Evolutionary conservation across 2,797 vertebrate species (phyloP), one percentile per base, ranked within the genome.

Genomic region (Anguilla marmorata): DNA sequence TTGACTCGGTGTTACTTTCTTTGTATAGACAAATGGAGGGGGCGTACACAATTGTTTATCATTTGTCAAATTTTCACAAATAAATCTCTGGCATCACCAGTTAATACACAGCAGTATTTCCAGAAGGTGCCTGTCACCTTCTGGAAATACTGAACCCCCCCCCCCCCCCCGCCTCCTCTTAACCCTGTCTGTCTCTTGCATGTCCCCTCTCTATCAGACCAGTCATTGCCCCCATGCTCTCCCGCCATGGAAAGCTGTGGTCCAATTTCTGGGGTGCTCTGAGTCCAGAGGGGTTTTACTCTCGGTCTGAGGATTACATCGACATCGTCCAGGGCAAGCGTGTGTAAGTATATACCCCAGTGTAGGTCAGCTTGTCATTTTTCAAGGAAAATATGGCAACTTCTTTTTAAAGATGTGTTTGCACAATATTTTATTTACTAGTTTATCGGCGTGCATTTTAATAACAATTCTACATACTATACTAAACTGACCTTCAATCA

Each of bases 221-320:
- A 0, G 96, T 98, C 1, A 96, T 98, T 0, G 97, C 97, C 0
- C 97, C 98, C 37, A 97, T 98, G 96, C 84, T 98, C 87, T 98
- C 97, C 79, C 96, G 94, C 85, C 96, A 97, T 0, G 97, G 97
- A 3, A 98, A 98, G 89, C 96, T 98, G 84, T 98, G 98, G 98
- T 97, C 97, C 30, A 98, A 98, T 93, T 98, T 98, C 93, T 98
- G 97, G 97, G 97, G 97, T 0, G 97, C 97, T 3, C 92, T 98
- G 90, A 98, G 96, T 93, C 95, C 97, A 0, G 97, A 98, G 0
- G 97, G 97, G 0, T 98, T 92, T 91, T 98, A 98, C 58, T 96
- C 97, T 0, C 96, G 97, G 1, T 97, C 97, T 0, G 97, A 98
- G 85, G 97, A 98, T 90, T 98, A 98, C 37, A 97, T 98, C 27